Evolutionary conservation across 2,113 vertebrate species (phyloP).

Genomic region (Bambusicola thoracicus): DNA sequence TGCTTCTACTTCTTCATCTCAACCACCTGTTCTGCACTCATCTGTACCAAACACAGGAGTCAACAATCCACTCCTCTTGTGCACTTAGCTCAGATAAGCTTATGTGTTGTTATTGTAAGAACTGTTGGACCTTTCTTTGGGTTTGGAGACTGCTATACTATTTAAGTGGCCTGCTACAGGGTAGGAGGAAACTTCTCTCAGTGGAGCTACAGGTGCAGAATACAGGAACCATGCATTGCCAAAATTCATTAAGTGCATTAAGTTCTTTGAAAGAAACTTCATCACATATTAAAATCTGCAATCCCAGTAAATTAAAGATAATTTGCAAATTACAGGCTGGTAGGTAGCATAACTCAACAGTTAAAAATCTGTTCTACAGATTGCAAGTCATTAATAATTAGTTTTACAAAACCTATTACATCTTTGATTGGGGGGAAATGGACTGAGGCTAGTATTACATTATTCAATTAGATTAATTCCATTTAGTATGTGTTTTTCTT

Average conservation of each 20-base stretch:
- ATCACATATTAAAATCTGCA: conserved; percentile 5
- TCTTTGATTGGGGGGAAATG: conserved; percentile 51
- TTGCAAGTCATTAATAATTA: conserved; percentile 57
- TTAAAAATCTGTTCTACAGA: conserved; percentile 51
- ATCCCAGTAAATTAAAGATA: conserved; percentile 42
- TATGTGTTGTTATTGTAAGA: not conserved
- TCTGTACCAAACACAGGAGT: not conserved
- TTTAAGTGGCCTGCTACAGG: not conserved
- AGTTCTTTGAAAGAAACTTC: not conserved
- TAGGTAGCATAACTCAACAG: conserved; percentile 28
- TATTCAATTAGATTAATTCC: conserved; percentile 49
- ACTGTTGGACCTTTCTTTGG: not conserved
- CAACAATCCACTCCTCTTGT: not conserved
- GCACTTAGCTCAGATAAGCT: not conserved
- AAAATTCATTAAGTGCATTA: not conserved
- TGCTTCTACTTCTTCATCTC: not conserved
- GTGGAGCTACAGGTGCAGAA: not conserved
- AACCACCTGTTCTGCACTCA: not conserved
- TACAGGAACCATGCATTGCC: not conserved
- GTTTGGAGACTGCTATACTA: not conserved
- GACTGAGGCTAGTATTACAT: conserved; percentile 46
- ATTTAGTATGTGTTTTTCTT: conserved; percentile 53
- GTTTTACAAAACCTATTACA: conserved; percentile 38
- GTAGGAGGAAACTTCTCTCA: not conserved
- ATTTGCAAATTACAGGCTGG: conserved; percentile 30